Evolutionary conservation across 2,888 invertebrate species (phyloP).

Genomic region (Gryllus longicercus): DNA sequence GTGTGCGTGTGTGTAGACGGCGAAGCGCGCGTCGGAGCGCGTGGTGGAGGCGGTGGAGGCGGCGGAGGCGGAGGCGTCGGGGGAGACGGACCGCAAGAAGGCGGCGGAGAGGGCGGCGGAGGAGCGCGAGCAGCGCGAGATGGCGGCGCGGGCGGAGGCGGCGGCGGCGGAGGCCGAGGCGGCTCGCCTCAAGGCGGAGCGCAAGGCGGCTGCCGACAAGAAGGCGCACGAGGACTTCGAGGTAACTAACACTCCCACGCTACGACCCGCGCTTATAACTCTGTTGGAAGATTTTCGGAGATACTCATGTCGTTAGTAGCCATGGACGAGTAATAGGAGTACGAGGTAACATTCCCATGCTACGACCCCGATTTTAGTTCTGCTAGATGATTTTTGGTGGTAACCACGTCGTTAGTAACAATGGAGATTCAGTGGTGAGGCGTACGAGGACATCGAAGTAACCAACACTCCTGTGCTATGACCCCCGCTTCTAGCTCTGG

Average conservation of each 20-base stretch:
- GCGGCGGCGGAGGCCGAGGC: conserved; percentile 37
- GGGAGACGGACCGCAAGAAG: conserved; percentile 63
- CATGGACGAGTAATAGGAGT: too few relatives aligned
- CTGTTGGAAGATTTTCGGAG: not conserved
- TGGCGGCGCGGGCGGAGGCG: conserved; percentile 67
- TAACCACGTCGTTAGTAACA: too few relatives aligned
- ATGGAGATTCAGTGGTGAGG: too few relatives aligned
- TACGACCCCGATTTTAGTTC: too few relatives aligned
- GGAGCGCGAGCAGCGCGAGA: conserved; percentile 49
- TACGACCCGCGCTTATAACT: too few relatives aligned
- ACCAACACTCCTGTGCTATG: not conserved
- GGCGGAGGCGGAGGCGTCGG: conserved; percentile 37
- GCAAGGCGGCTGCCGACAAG: conserved; percentile 53
- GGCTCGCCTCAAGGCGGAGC: conserved; percentile 55
- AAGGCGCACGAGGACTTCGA: conserved; percentile 19
- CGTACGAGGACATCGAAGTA: not conserved
- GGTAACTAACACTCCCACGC: not conserved
- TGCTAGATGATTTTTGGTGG: too few relatives aligned
- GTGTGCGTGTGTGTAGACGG: not conserved
- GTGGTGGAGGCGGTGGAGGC: not conserved
- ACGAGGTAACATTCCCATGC: too few relatives aligned
- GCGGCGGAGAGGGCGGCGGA: conserved; percentile 56
- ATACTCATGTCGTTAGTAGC: not conserved
- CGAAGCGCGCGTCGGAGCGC: not conserved
- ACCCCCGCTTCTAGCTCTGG: too few relatives aligned